Conservation (phyloP, 1,140 invertebrate genomes). For the Anastrepha obliqua region DNA sequence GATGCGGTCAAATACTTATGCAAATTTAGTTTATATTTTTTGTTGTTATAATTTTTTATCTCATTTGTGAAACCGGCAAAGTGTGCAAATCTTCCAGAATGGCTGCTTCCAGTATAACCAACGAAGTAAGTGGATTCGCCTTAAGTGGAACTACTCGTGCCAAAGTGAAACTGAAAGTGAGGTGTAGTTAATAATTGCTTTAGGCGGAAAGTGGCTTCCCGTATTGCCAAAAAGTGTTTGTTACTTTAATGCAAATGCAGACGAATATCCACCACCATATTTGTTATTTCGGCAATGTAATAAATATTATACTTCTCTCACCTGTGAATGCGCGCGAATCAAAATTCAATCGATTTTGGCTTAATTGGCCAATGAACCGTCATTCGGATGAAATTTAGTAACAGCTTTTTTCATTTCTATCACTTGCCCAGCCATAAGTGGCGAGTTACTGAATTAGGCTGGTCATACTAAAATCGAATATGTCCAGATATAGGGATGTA, state of each 20-base stretch:
- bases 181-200: neutral
- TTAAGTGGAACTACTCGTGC: neutral
- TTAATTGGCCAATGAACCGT: neutral
- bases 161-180: constrained; percentile 1
- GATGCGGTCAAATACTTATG: neutral
- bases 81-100: neutral
- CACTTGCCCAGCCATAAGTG: neutral
- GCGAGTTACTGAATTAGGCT: neutral
- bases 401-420: neutral
- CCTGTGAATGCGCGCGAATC: neutral
- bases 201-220: neutral
- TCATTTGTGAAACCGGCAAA: neutral
- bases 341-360: neutral
- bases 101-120: constrained; percentile 32
- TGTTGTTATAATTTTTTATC: neutral
- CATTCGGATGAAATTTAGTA: neutral
- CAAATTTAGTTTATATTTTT: neutral
- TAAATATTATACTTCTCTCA: neutral
- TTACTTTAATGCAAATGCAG: too few species aligned
- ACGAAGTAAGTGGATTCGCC: constrained; percentile 16
- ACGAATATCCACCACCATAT: neutral
- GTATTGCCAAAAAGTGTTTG: neutral
- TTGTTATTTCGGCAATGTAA: neutral
- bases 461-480: too few species aligned
- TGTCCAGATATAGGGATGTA: too few species aligned